Conservation (phyloP, 2,113 vertebrate species). For the Pungitius pungitius region DNA sequence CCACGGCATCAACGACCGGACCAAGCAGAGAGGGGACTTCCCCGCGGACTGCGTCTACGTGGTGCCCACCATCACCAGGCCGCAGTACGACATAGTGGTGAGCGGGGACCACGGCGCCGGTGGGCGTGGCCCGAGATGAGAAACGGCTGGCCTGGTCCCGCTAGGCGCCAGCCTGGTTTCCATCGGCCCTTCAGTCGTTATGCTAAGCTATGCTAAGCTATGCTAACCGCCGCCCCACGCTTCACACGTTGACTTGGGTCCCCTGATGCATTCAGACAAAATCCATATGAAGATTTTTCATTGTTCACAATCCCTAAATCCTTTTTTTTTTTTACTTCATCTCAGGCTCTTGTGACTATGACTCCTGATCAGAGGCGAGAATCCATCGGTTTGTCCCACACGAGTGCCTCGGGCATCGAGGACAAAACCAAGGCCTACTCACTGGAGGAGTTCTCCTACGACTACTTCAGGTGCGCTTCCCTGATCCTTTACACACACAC, state of each 20-base stretch:
- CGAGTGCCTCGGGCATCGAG: constrained; percentile 80
- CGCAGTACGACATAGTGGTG: constrained; percentile 92
- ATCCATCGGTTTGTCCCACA: constrained; percentile 85
- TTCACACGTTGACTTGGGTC: not conserved
- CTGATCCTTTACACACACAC: not conserved
- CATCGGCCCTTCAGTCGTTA: no score
- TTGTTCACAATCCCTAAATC: no score
- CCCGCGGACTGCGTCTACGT: constrained; percentile 93
- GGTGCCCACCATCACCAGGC: constrained; percentile 90
- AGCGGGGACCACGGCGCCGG: constrained; percentile 35
- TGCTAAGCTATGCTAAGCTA: no score
- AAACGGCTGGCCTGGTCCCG: no score
- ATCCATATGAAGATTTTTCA: not conserved
- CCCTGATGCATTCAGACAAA: not conserved
- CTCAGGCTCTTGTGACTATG: constrained; percentile 94
- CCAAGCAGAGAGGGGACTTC: constrained; percentile 93
- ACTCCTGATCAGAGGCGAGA: constrained; percentile 94
- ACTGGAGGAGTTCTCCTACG: constrained; percentile 94
- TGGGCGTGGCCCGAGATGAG: no score
- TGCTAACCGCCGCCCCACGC: no score
- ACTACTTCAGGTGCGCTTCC: constrained; percentile 90
- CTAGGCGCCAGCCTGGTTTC: no score
- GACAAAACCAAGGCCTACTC: constrained; percentile 91
- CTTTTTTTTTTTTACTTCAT: not conserved
- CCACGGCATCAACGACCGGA: constrained; percentile 90